phyloP scores from a whole-genome alignment of 2,888 invertebrate genomes.

The Sinohyriopsis cumingii region DNA sequence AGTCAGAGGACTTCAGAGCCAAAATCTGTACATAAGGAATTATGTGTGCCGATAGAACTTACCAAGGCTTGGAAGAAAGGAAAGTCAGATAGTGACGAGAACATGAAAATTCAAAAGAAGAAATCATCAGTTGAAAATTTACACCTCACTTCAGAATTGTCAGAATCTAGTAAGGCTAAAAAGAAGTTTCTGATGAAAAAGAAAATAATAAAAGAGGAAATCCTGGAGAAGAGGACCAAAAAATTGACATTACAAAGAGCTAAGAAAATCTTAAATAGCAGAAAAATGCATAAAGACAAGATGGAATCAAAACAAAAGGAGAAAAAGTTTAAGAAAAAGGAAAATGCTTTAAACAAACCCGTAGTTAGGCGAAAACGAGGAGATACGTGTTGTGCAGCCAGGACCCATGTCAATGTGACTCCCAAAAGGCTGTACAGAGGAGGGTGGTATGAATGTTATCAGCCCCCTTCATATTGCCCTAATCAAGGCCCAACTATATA shows the following conservation, averaged over 20 bases:
- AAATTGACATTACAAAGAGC: constrained; percentile 8
- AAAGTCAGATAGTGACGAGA: constrained; percentile 2
- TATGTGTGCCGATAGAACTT: background rate
- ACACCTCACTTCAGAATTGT: background rate
- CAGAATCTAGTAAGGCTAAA: background rate
- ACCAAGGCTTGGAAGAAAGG: constrained; percentile 10
- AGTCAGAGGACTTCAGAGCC: constrained; percentile 16
- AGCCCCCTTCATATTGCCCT: constrained; percentile 28
- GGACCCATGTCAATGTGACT: constrained; percentile 39
- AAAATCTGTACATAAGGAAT: too few species aligned
- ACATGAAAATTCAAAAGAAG: constrained; percentile 3
- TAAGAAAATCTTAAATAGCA: constrained; percentile 10
- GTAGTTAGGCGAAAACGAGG: constrained; percentile 13
- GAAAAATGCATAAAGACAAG: constrained; percentile 8
- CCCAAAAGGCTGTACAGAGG: constrained; percentile 26
- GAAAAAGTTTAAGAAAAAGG: constrained; percentile 19
- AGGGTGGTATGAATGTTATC: constrained; percentile 37
- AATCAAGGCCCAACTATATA: constrained; percentile 24
- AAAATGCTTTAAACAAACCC: constrained; percentile 14
- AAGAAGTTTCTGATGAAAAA: constrained; percentile 19
- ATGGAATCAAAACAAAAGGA: constrained; percentile 13
- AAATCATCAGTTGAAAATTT: background rate
- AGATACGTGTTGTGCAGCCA: constrained; percentile 34
- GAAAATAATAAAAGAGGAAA: constrained; percentile 5
- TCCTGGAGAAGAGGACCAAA: constrained; percentile 4